Conservation (phyloP, 2,113 vertebrate species). For the Eidolon helvum region DNA sequence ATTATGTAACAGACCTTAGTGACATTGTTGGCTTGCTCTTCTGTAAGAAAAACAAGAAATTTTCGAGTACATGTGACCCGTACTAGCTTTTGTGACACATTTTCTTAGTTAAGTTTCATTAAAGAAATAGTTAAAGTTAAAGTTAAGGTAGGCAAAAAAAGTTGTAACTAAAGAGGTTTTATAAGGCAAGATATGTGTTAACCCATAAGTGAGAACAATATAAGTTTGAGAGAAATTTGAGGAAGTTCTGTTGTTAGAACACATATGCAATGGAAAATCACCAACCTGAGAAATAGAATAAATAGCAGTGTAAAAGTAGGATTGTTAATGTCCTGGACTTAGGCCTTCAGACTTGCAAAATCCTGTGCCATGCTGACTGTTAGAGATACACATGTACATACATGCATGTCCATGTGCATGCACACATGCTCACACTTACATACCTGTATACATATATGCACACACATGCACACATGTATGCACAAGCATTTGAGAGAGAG, state of each 20-base stretch:
- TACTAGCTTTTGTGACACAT: neutral
- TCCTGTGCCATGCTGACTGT: neutral
- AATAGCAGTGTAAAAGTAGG: neutral
- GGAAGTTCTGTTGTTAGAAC: neutral
- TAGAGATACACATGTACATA: neutral
- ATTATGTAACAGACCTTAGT: neutral
- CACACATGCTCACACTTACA: neutral
- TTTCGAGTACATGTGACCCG: neutral
- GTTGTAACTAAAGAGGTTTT: neutral
- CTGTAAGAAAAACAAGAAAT: neutral
- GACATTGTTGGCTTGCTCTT: neutral
- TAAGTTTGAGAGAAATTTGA: neutral
- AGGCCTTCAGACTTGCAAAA: neutral
- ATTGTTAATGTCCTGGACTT: neutral
- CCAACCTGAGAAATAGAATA: neutral
- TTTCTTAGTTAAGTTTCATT: neutral
- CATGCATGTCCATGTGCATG: too few species aligned
- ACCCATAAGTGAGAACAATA: neutral
- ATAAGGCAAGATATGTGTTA: neutral
- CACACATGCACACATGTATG: neutral
- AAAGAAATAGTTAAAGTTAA: neutral
- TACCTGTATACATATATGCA: neutral
- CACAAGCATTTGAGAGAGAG: neutral
- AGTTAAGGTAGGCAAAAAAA: slow-evolving; percentile 7
- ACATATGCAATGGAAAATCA: neutral